Evolutionary conservation across 1,140 invertebrate species (phyloP), one percentile per base, ranked within the genome.

Genomic region (Galleria mellonella): DNA sequence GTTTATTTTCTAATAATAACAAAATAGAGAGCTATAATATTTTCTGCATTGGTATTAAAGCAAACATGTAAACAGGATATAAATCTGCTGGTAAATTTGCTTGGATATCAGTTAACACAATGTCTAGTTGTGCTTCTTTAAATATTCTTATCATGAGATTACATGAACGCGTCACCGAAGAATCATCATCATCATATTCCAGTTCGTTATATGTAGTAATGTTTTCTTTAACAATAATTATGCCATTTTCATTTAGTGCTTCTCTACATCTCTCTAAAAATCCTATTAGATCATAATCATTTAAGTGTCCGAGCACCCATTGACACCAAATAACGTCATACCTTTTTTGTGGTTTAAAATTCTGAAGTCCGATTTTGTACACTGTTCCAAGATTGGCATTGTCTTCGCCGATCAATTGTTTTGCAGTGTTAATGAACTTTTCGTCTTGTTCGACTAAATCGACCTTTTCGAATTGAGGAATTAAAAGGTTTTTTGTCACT

Each of bases 321-420:
- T 99, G 98, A 67, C 92, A 92, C 98, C 98, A 99, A 54, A 99
- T 95, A 0, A 99, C 87, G 86, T 99, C 97, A 79, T 99, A 99
- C 8, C 63, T 62, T 47, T 78, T 74, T 43, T 90, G 83, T 4
- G 96, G 95, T 29, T 76, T 83, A 74, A 98, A 98, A 51, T 94
- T 84, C 86, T 98, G 95, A 31, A 97, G 82, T 23, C 93, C 91
- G 32, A 83, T 72, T 56, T 89, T 77, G 79, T 90, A 92, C 63
- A 90, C 88, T 47, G 90, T 75, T 14, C 89, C 91, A 48, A 94
- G 83, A 82, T 72, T 75, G 11, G 42, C 47, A 43, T 68, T 72
- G 48, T 69, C 51, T 45, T 66, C 51, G 8, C 67, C 64, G 15
- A 82, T 56, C 28, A 52, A 62, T 55, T 62, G 45, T 64, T 68